Evolutionary conservation across 1,140 invertebrate genomes (phyloP).

Genomic region (Druon quercuslanigerum): DNA sequence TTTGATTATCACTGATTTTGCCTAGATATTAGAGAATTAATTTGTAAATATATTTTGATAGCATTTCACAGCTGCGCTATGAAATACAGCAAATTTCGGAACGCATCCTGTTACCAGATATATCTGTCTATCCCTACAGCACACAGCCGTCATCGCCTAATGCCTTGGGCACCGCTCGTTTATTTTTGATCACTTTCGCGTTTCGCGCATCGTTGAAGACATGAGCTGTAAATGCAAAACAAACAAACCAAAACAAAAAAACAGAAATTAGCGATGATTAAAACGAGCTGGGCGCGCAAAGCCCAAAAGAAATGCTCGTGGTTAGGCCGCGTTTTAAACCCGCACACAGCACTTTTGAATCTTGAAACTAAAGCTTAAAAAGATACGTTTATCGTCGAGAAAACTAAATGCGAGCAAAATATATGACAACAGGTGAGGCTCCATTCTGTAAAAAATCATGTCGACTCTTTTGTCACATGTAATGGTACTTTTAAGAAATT

Average conservation of each 20-base stretch:
- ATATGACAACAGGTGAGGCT: constrained; percentile 72
- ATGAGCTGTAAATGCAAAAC: constrained; percentile 49
- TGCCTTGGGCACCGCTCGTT: constrained; percentile 69
- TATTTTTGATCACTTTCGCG: constrained; percentile 69
- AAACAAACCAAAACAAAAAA: too few species aligned
- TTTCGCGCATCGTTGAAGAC: constrained; percentile 70
- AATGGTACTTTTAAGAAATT: constrained; percentile 37
- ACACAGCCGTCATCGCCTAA: constrained; percentile 69
- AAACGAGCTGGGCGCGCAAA: constrained; percentile 74
- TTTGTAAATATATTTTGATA: background rate
- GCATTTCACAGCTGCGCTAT: background rate
- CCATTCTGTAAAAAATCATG: constrained; percentile 67
- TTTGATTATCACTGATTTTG: background rate
- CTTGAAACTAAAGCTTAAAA: constrained; percentile 56
- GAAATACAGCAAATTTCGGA: constrained; percentile 44
- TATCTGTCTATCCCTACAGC: constrained; percentile 75
- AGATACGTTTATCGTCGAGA: constrained; percentile 58
- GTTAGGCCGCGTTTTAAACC: constrained; percentile 74
- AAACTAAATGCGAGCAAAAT: constrained; percentile 67
- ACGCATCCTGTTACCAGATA: constrained; percentile 70
- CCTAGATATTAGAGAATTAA: background rate
- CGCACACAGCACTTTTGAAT: constrained; percentile 57
- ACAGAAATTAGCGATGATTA: constrained; percentile 37
- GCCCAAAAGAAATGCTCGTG: constrained; percentile 66
- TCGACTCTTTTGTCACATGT: constrained; percentile 56